A percentile compares a stretch with the other conserved stretches of the same genome.
These are phyloP conservation scores for Drosophila macrospina DNA, from an alignment of 2,888 invertebrate species.

Conservation along the genomic window DNA sequence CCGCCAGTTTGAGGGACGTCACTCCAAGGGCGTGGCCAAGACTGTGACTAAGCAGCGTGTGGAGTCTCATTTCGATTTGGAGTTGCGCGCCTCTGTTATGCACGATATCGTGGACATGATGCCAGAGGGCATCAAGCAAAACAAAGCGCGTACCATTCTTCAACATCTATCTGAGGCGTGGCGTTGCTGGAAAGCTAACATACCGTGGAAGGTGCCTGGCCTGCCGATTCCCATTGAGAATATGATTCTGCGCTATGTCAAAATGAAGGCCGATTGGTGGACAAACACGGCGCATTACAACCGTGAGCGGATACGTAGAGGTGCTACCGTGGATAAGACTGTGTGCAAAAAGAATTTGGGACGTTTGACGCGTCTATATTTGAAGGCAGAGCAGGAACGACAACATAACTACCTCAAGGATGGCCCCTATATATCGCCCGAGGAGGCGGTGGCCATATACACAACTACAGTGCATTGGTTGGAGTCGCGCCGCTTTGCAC, in stretches of 20 bases:
- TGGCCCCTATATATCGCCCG: conserved; percentile 99
- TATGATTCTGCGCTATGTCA: conserved; percentile 99
- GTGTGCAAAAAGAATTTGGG: conserved; percentile 99
- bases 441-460: conserved; percentile 99
- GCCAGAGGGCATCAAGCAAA: conserved; percentile 99
- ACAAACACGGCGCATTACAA: conserved; percentile 99
- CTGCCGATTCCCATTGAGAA: conserved; percentile 99
- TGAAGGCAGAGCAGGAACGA: conserved; percentile 99
- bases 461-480: conserved; percentile 99
- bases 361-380: conserved; percentile 96
- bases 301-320: conserved; percentile 98
- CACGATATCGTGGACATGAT: conserved; percentile 99
- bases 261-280: conserved; percentile 99
- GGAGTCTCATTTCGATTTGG: conserved; percentile 99
- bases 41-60: conserved; percentile 99
- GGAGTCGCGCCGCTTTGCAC: conserved; percentile 98
- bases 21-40: conserved; percentile 99
- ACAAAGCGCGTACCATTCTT: conserved; percentile 99
- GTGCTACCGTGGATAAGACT: conserved; percentile 99
- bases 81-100: conserved; percentile 98
- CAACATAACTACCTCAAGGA: conserved; percentile 99
- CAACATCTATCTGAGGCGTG: conserved; percentile 99
- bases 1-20: conserved; percentile 99
- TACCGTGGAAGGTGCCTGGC: conserved; percentile 99
- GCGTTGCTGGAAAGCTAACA: conserved; percentile 99